Evolutionary conservation across 2,888 invertebrate species (phyloP).

Genomic region (Hirtodrosophila histrioides): DNA sequence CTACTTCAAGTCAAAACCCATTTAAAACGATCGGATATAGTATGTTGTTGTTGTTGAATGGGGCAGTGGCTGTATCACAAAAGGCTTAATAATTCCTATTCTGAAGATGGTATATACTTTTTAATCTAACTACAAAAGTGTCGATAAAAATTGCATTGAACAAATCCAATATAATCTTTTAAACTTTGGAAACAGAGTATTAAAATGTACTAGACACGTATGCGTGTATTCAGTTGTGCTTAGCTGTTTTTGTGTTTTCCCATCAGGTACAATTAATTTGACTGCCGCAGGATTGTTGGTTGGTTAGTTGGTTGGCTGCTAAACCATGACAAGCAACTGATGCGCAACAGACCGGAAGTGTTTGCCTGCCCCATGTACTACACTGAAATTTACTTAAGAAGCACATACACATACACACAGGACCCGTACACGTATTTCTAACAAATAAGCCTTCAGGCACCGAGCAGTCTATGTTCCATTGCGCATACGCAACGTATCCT

Average conservation of each 20-base stretch:
- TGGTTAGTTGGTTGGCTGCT: conserved; percentile 53
- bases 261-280: conserved; percentile 51
- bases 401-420: conserved; percentile 22
- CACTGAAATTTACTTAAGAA: conserved; percentile 63
- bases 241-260: background rate
- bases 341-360: conserved; percentile 64
- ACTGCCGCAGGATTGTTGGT: conserved; percentile 47
- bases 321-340: conserved; percentile 65
- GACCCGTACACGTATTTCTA: conserved; percentile 4
- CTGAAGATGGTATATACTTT: too few species aligned
- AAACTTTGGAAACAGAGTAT: too few species aligned
- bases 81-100: too few species aligned
- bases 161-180: too few species aligned
- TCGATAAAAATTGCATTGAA: too few species aligned
- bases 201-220: background rate
- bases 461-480: conserved; percentile 37
- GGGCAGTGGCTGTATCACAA: too few species aligned
- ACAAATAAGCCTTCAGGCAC: conserved; percentile 40
- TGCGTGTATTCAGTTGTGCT: background rate
- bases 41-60: too few species aligned
- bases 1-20: too few species aligned
- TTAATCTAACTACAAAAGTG: too few species aligned
- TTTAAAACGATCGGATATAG: too few species aligned
- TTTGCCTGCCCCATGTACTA: conserved; percentile 55
- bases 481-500: conserved; percentile 62